phyloP scores from a whole-genome alignment of 2,113 vertebrate species.

The Cacatua alba region DNA sequence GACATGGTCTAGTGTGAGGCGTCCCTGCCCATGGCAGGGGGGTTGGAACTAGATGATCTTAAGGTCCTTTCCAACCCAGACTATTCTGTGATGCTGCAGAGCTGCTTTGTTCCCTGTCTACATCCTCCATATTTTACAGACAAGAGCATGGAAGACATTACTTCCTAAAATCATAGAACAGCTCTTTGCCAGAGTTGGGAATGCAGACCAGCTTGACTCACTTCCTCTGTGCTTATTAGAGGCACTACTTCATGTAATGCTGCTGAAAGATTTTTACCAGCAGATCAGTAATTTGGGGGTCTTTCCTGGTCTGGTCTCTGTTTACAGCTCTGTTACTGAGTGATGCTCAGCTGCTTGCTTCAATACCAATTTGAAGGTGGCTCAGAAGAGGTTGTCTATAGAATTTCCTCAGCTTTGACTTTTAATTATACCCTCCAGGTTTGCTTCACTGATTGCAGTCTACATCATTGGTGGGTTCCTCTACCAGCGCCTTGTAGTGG shows the following conservation, averaged over 20 bases:
- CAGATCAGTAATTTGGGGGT: neutral
- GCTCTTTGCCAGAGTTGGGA: neutral
- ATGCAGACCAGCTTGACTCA: neutral
- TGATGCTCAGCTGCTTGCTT: neutral
- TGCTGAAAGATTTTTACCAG: neutral
- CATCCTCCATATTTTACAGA: neutral
- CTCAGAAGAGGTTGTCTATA: fast-evolving
- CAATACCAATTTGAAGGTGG: neutral
- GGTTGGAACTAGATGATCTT: neutral
- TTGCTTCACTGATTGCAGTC: slow-evolving; percentile 80
- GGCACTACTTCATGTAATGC: neutral
- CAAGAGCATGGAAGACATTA: neutral
- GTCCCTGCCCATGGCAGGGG: neutral
- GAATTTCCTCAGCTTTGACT: neutral
- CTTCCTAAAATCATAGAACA: neutral
- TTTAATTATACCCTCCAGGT: slow-evolving; percentile 69
- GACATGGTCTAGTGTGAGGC: too few species aligned
- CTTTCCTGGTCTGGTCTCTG: neutral
- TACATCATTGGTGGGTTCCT: slow-evolving; percentile 93
- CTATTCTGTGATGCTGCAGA: neutral
- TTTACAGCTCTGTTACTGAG: neutral
- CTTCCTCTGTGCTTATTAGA: neutral
- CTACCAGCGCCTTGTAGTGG: slow-evolving; percentile 91
- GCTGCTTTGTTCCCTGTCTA: neutral
- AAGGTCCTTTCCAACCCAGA: neutral